A percentile compares a stretch with the other conserved stretches of the same genome.
These are phyloP conservation scores for Metopia argyrocephala DNA, from an alignment of 2,888 invertebrate genomes.

Conservation along the genomic window DNA sequence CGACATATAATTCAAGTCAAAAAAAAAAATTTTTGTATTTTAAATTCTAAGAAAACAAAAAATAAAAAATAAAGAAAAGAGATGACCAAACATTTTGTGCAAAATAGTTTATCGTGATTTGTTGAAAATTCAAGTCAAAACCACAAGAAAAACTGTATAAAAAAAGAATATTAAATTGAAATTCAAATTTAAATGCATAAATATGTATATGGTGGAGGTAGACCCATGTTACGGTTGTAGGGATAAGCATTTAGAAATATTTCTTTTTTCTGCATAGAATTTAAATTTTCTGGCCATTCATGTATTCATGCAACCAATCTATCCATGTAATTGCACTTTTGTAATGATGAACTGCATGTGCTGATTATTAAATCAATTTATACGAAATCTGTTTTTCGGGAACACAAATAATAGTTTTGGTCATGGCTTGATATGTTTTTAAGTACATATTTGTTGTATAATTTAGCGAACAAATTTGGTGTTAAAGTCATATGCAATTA, in stretches of 20 bases:
- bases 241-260: constrained; percentile 35
- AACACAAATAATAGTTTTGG: no score
- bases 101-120: constrained; percentile 63
- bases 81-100: constrained; percentile 33
- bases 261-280: no score
- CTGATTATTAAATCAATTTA: no score
- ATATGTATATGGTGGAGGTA: not conserved
- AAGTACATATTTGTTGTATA: no score
- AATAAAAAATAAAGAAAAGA: not conserved
- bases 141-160: not conserved
- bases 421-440: no score
- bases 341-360: no score
- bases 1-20: constrained; percentile 13
- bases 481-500: no score
- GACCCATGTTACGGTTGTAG: not conserved
- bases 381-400: no score
- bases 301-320: no score
- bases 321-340: no score
- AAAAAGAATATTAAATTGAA: constrained; percentile 31
- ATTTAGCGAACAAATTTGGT: no score
- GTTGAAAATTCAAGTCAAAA: constrained; percentile 52
- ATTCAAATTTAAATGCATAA: constrained; percentile 44
- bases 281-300: no score
- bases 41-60: constrained; percentile 56
- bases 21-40: constrained; percentile 47